Conservation (phyloP, 2,797 vertebrate genomes). For the Tapirus indicus region DNA sequence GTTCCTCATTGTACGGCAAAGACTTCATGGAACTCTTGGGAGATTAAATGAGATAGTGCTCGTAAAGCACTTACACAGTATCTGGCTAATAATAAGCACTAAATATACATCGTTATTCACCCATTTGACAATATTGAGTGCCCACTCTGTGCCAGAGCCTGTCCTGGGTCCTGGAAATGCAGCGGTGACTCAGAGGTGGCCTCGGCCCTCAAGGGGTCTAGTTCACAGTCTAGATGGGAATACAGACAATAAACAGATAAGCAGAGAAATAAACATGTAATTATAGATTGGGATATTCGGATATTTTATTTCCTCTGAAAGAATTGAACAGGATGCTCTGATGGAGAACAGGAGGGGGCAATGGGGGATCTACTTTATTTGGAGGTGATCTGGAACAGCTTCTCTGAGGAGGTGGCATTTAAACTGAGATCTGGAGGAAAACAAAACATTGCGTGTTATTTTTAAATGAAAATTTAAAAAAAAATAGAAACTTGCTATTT, state of each 20-base stretch:
- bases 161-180: background rate
- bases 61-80: background rate
- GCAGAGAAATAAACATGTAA: background rate
- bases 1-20: background rate
- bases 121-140: fast-evolving
- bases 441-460: background rate
- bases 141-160: background rate
- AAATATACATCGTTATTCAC: fast-evolving
- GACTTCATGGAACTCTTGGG: too few species aligned
- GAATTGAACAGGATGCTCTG: background rate
- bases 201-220: background rate
- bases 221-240: background rate
- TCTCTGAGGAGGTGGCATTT: background rate
- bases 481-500: background rate
- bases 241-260: background rate
- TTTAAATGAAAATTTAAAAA: conserved; percentile 39
- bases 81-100: background rate
- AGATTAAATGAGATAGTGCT: background rate
- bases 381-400: background rate
- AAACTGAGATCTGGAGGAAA: background rate
- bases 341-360: background rate
- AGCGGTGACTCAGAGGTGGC: background rate
- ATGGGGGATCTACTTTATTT: background rate
- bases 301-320: background rate
- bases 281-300: background rate